Percentiles rank a stretch among this genome's conserved stretches.
phyloP scores from a whole-genome alignment of 2,113 vertebrate species.

The Procavia capensis region DNA sequence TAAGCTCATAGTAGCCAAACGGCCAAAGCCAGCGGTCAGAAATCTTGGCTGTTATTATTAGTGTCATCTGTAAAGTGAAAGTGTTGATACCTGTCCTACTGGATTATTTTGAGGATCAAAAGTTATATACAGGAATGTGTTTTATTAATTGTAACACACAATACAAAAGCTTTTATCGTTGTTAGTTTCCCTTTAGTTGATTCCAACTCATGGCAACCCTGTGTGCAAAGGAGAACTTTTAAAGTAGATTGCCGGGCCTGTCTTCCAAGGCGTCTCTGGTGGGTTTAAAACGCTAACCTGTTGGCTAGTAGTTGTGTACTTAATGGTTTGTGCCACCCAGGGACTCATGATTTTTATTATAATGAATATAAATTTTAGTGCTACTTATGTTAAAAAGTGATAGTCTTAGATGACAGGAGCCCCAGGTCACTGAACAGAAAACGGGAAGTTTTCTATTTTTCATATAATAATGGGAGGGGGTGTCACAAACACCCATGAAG shows the following conservation, averaged over 20 bases:
- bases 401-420: neutral
- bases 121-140: neutral
- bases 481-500: neutral
- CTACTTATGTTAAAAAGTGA: neutral
- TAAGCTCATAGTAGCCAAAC: neutral
- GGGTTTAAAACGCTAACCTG: neutral
- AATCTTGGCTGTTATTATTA: neutral
- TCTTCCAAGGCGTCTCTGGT: neutral
- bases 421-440: constrained; percentile 40
- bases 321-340: neutral
- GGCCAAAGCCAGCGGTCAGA: neutral
- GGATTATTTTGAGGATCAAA: neutral
- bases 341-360: neutral
- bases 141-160: constrained; percentile 1
- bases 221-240: neutral
- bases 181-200: neutral
- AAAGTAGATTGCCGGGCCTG: neutral
- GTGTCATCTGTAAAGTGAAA: neutral
- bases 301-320: neutral
- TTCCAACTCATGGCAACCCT: neutral
- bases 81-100: neutral
- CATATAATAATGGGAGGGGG: constrained; percentile 9
- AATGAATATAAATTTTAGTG: constrained; percentile 2
- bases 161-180: neutral
- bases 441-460: constrained; percentile 20